Percentiles rank a stretch among this genome's conserved stretches.
phyloP scores from a whole-genome alignment of 1,140 invertebrate genomes.

The Propsilocerus akamusi region DNA sequence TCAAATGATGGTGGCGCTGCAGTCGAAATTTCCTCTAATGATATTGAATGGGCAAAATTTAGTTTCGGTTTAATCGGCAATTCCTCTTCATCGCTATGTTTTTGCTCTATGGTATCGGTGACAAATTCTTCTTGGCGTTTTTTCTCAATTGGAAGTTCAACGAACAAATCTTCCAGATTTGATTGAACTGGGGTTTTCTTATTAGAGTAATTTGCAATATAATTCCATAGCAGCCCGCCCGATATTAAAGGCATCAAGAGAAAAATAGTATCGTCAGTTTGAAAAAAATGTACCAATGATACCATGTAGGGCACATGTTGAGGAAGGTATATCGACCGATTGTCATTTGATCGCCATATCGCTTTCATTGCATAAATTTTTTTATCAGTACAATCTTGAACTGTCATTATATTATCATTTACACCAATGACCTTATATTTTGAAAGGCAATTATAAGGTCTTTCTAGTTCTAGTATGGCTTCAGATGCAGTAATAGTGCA shows the following conservation, averaged over 20 bases:
- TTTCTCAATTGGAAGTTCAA: background rate
- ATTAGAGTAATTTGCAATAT: background rate
- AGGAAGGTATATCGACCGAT: conserved; percentile 24
- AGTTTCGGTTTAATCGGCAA: background rate
- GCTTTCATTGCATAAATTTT: conserved; percentile 26
- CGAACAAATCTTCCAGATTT: background rate
- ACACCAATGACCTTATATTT: conserved; percentile 29
- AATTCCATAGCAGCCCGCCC: background rate
- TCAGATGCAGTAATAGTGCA: background rate
- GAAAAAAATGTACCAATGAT: conserved; percentile 24
- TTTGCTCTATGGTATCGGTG: background rate
- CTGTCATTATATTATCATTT: conserved; percentile 25
- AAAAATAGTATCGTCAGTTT: conserved; percentile 29
- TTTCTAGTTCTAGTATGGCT: background rate
- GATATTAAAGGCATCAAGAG: conserved; percentile 17
- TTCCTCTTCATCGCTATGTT: background rate
- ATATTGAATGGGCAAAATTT: too few species aligned
- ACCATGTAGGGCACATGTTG: conserved; percentile 30
- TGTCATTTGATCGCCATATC: conserved; percentile 8
- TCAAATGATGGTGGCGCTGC: background rate
- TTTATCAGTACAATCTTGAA: conserved; percentile 24
- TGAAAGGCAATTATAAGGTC: conserved; percentile 22
- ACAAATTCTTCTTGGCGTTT: background rate
- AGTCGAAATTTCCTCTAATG: too few species aligned
- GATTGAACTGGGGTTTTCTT: background rate